Conservation (phyloP, 2,113 vertebrate genomes). For the Mirounga angustirostris region DNA sequence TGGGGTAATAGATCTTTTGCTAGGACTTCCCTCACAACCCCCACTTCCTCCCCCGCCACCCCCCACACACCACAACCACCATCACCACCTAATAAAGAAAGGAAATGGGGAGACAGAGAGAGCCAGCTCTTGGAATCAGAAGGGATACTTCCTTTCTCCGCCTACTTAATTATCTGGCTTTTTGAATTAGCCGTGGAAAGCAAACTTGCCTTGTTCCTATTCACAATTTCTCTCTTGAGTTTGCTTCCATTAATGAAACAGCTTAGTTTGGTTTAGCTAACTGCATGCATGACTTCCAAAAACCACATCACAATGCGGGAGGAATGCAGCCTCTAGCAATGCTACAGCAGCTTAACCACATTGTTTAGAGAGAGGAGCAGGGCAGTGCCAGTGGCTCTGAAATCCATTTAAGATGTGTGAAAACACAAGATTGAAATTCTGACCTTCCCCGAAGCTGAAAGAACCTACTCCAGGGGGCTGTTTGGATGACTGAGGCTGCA, state of each 20-base stretch:
- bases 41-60: background rate
- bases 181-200: constrained; percentile 78
- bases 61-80: background rate
- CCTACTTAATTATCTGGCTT: constrained; percentile 76
- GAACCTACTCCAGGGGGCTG: constrained; percentile 26
- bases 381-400: constrained; percentile 70
- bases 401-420: constrained; percentile 82
- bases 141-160: constrained; percentile 52
- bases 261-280: constrained; percentile 82
- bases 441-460: constrained; percentile 70
- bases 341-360: constrained; percentile 79
- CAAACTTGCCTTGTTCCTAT: constrained; percentile 71
- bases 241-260: constrained; percentile 84
- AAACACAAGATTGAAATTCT: constrained; percentile 79
- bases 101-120: background rate
- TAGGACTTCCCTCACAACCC: background rate
- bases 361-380: constrained; percentile 67
- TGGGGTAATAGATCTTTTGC: background rate
- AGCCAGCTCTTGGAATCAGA: constrained; percentile 60
- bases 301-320: constrained; percentile 79
- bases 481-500: constrained; percentile 53
- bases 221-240: constrained; percentile 81
- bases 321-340: constrained; percentile 75
- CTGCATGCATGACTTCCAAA: constrained; percentile 84
- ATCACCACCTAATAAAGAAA: background rate